Base-by-base conservation (phyloP, 2,797 vertebrate species). In the Hippocampus kuda region DNA sequence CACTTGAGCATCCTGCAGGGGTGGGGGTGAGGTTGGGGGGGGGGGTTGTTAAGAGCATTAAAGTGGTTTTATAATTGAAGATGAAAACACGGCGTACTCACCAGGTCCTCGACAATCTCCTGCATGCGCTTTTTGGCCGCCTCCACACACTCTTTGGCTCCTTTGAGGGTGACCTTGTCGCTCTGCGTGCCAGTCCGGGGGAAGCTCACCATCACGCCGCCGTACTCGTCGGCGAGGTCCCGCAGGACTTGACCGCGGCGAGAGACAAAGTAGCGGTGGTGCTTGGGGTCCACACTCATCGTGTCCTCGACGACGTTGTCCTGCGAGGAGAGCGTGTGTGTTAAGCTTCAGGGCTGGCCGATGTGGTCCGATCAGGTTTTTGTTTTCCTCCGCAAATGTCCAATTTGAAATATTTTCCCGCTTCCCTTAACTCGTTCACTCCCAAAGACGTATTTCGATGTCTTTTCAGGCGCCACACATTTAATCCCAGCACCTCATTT, bases 71-170 rank as follows among this genome's bases (percentile, higher is more conserved):
- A 13, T 20, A 8, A 65, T 18, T 2, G 15, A 27, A 8, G 44
- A 20, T 11, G 4, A 65, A 27, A 46, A 48, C 24, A 1, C 15
- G 6, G n/a, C 11, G 6, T 30, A 88, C 93, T 82, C 65, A 99
- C 97, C 94, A 99, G 87, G 85, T 99, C 97, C 70, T 98, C 96
- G 0, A 97, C 90, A 71, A 99, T 95, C 88, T 99, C 97, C 80
- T 87, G 92, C 88, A 99, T 98, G 77, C 95, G 94, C 75, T 94
- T 98, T 87, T 95, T 98, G 80, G 96, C 97, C 48, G 96, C 96
- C 82, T 98, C 96, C 82, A 99, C 96, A 34, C 97, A 99, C 64
- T 99, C 97, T 86, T 98, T 96, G 86, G 97, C 97, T 70, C 97
- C 97, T 83, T 99, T 99, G 66, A 99, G 92, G 46, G 93, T 94